Conservation (phyloP, 2,797 vertebrate species). For the Antrozous pallidus region DNA sequence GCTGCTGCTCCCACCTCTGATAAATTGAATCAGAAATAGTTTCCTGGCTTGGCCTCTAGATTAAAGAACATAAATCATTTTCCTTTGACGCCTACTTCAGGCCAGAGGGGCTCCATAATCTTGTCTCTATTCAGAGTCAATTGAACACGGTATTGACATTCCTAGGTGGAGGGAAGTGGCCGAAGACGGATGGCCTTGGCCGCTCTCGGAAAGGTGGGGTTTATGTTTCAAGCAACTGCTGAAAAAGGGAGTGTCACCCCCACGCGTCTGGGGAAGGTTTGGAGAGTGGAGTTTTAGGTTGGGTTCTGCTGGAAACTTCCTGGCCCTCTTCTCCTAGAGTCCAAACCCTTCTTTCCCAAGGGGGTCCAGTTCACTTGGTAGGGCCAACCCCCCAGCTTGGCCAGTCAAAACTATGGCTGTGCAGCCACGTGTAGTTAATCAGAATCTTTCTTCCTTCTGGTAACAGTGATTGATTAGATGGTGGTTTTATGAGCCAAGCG, state of each 20-base stretch:
- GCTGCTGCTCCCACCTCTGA: neutral
- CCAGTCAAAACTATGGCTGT: neutral
- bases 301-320: neutral
- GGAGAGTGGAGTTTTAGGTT: neutral
- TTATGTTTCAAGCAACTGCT: neutral
- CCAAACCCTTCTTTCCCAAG: neutral
- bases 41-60: neutral
- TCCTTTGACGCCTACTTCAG: neutral
- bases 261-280: neutral
- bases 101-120: neutral
- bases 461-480: neutral
- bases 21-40: neutral
- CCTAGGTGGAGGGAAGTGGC: neutral
- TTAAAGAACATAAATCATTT: slow-evolving; percentile 25
- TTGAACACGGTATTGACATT: neutral
- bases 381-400: neutral
- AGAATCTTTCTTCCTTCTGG: neutral
- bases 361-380: neutral
- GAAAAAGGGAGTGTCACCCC: neutral
- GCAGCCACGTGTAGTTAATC: neutral
- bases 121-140: neutral
- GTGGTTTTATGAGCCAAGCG: neutral
- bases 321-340: neutral
- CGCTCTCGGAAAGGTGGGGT: neutral
- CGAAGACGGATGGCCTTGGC: neutral